Evolutionary conservation across 2,113 vertebrate genomes (phyloP), one percentile per base, ranked within the genome.

Genomic region (Aegithalos caudatus): DNA sequence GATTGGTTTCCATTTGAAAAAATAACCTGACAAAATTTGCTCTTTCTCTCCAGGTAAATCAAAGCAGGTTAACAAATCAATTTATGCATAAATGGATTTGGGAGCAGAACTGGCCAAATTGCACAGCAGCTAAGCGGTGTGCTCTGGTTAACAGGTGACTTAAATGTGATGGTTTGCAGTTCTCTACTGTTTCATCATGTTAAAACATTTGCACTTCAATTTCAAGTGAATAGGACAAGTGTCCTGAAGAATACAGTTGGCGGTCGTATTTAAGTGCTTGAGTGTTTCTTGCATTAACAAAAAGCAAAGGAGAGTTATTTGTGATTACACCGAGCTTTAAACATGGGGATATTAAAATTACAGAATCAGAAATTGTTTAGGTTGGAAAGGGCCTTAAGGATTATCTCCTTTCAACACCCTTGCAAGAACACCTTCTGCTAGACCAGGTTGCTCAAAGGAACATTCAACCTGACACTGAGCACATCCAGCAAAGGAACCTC

Each of bases 51-150:
- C 57, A 22, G 25, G 57, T 84, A 81, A 79, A 81, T 79, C n/a
- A 94, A 77, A 56, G 25, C 81, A 66, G 29, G 17, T 82, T 90
- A 98, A 97, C 97, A 94, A 97, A 96, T 97, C 60, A 47, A 58
- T 96, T 95, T 98, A 98, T 98, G 92, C 96, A 92, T 96, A 97
- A 97, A 98, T 98, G 91, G 90, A 95, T 97, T 94, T 86, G 98
- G 97, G 97, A 95, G 92, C 91, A 95, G 98, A 97, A 95, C 96
- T 95, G 96, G 87, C 95, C 92, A 97, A 94, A 98, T 97, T 98
- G 96, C 90, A 90, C 58, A 72, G 93, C 96, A 94, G 65, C 81
- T 97, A 95, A 88, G 37, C 42, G 29, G 88, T 92, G 95, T 91
- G 94, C 95, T 82, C 64, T 96, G 96, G 94, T 98, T 97, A 97